Base-by-base conservation (phyloP, 2,888 invertebrate species). In the Synanthedon vespiformis region DNA sequence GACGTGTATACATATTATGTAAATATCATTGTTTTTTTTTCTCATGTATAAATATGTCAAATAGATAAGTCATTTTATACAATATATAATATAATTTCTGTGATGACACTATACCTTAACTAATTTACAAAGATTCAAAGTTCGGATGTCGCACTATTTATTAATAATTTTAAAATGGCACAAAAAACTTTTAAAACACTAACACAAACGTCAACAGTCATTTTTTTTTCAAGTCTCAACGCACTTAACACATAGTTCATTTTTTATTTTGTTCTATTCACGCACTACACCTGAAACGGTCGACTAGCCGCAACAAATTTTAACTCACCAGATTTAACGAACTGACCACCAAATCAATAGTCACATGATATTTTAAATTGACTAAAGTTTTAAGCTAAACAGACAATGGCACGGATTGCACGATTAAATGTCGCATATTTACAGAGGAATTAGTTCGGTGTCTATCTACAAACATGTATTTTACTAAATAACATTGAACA, bases 361-460 rank as follows among this genome's bases (percentile, higher is more conserved):
- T 56, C 57, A 80, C 77, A 34, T 82, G 80, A 72, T 62, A 13
- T 67, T 22, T 71, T 73, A 79, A 77, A 78, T 81, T 81, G 79
- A 85, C 85, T 85, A 84, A 77, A 61, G 58, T 75, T 77, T 22
- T 80, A 83, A 80, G 77, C 83, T 85, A 85, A 77, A 83, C 71
- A 78, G 80, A 86, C 82, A 84, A 87, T 87, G 87, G 87, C 87
- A 87, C 87, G 87, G 87, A 87, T 85, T 84, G 84, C 82, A 84
- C 86, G 34, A 86, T 80, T 74, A 65, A 83, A 75, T 68, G 70
- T 74, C 67, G 67, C 72, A 67, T 87, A 86, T 87, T 64, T 86
- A 87, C 87, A 87, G 56, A 69, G 80, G 73, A 72, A 72, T 76
- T 72, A 70, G 72, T 76, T 71, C 48, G 34, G 27, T 13, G 64